Evolutionary conservation across 1,140 invertebrate genomes (phyloP).

Genomic region (Drosophila setifemur): DNA sequence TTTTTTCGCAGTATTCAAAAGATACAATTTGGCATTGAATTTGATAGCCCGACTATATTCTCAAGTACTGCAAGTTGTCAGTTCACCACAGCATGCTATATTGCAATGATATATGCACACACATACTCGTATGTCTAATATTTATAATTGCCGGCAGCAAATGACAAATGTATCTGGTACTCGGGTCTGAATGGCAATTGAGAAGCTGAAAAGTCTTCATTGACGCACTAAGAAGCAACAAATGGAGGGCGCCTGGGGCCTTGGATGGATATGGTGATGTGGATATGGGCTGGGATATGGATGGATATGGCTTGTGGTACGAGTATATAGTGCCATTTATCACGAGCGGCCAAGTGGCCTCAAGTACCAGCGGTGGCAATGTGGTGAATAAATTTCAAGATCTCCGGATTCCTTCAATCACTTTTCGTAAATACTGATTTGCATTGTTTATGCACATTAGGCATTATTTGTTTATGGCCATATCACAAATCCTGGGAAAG

Average conservation of each 20-base stretch:
- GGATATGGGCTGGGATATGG: not conserved
- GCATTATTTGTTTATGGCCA: constrained; percentile 69
- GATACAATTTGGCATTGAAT: no score
- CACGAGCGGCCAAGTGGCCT: constrained; percentile 32
- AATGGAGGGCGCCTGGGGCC: not conserved
- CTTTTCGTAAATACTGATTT: constrained; percentile 70
- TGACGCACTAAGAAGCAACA: constrained; percentile 33
- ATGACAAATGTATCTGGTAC: constrained; percentile 53
- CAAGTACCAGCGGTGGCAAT: constrained; percentile 51
- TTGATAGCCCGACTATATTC: not conserved
- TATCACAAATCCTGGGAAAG: constrained; percentile 39
- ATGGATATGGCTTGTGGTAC: not conserved
- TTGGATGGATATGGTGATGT: constrained; percentile 12
- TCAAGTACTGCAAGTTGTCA: not conserved
- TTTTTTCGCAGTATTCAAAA: no score
- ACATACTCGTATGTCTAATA: not conserved
- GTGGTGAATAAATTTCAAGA: constrained; percentile 47
- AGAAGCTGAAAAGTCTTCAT: constrained; percentile 40
- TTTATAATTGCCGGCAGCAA: constrained; percentile 33
- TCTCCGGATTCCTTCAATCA: constrained; percentile 43
- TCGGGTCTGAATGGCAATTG: constrained; percentile 24
- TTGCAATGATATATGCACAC: constrained; percentile 11
- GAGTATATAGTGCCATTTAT: constrained; percentile 40
- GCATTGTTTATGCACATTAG: constrained; percentile 69
- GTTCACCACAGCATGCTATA: not conserved